Conservation (phyloP, 2,797 vertebrate species). For the Pitangus sulphuratus region DNA sequence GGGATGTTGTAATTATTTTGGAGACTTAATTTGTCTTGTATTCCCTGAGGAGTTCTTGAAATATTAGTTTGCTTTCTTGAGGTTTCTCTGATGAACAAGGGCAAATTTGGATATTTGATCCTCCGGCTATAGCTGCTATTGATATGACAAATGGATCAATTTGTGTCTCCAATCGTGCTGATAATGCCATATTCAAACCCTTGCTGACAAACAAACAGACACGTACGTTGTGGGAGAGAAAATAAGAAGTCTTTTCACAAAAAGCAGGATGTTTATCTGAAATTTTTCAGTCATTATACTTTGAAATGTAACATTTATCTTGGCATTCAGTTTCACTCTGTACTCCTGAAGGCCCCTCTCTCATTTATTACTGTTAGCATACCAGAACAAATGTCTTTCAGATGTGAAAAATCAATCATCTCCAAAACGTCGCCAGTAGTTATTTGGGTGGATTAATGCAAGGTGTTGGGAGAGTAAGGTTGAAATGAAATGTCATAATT, state of each 20-base stretch:
- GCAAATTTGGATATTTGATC: constrained; percentile 42
- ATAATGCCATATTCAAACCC: background rate
- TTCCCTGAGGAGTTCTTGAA: constrained; percentile 49
- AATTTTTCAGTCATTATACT: constrained; percentile 64
- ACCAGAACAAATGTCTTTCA: constrained; percentile 76
- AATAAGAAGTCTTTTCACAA: constrained; percentile 21
- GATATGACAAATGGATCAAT: constrained; percentile 23
- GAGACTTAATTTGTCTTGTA: constrained; percentile 49
- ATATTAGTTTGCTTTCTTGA: constrained; percentile 62
- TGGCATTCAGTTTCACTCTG: constrained; percentile 59
- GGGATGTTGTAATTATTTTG: constrained; percentile 49
- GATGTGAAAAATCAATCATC: constrained; percentile 76
- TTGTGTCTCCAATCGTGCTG: constrained; percentile 35
- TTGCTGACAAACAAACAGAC: constrained; percentile 32
- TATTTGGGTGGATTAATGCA: constrained; percentile 74
- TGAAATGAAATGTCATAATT: constrained; percentile 70
- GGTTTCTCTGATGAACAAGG: constrained; percentile 32
- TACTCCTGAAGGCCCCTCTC: constrained; percentile 48
- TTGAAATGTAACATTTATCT: constrained; percentile 74
- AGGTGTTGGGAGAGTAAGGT: constrained; percentile 64
- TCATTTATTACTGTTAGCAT: constrained; percentile 71
- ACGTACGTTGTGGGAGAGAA: background rate
- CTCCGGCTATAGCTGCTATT: constrained; percentile 32
- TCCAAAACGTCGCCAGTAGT: constrained; percentile 59
- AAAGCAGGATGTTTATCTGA: constrained; percentile 39